Evolutionary conservation across 1,140 invertebrate species (phyloP).

Genomic region (Papilio xuthus): DNA sequence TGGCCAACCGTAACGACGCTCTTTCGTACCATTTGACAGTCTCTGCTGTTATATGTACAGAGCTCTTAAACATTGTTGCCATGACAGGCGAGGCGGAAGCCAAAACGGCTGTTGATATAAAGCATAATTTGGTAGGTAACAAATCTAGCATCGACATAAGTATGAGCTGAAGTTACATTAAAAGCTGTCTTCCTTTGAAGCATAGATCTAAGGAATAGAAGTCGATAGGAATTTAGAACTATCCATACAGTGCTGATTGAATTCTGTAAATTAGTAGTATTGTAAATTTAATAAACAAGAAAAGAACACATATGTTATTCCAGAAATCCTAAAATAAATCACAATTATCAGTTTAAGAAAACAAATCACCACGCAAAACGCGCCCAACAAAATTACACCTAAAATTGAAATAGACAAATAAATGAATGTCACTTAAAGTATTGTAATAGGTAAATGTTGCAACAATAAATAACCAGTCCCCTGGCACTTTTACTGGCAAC

Average conservation of each 20-base stretch:
- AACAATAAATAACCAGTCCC: conserved; percentile 49
- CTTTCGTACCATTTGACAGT: background rate
- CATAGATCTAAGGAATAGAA: no score
- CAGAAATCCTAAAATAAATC: conserved; percentile 10
- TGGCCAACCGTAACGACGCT: conserved; percentile 1
- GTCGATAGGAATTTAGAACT: no score
- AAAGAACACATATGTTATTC: background rate
- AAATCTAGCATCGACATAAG: background rate
- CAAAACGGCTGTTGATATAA: background rate
- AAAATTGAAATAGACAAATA: conserved; percentile 41
- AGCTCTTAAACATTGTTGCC: background rate
- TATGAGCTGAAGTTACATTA: no score
- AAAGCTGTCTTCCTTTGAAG: no score
- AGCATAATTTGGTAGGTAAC: background rate
- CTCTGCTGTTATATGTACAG: background rate
- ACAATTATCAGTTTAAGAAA: conserved; percentile 4
- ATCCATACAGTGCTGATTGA: no score
- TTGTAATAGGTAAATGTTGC: conserved; percentile 52
- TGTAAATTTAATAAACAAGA: background rate
- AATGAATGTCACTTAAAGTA: conserved; percentile 55
- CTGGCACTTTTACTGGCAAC: conserved; percentile 53
- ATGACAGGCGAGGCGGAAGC: background rate
- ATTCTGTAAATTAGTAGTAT: no score
- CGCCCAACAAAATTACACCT: background rate
- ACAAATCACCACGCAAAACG: background rate